A percentile compares a stretch with the other conserved stretches of the same genome.
phyloP scores from a whole-genome alignment of 1,140 invertebrate genomes.

The Drosophila lacteicornis region DNA sequence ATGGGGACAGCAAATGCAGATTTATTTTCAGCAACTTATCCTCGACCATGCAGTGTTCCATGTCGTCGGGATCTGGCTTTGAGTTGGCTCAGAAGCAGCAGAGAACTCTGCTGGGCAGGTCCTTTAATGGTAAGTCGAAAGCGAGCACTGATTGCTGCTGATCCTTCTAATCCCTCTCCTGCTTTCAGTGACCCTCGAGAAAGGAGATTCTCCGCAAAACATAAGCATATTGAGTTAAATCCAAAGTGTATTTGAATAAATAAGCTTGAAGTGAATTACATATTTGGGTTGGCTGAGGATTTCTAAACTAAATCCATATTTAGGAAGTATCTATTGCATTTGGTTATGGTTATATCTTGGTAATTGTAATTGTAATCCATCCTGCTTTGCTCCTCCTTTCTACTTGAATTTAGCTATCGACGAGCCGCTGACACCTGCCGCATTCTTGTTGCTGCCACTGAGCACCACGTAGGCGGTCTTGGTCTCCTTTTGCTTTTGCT shows the following conservation, averaged over 20 bases:
- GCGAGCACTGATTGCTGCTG: neutral
- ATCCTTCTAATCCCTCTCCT: neutral
- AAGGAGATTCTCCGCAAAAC: slow-evolving; percentile 31
- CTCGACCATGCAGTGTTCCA: slow-evolving; percentile 28
- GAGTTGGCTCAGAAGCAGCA: slow-evolving; percentile 55
- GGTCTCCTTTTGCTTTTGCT: slow-evolving; percentile 98
- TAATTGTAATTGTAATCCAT: slow-evolving; percentile 12
- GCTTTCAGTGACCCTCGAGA: slow-evolving; percentile 28
- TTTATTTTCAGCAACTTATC: slow-evolving; percentile 16
- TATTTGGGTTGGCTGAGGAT: slow-evolving; percentile 25
- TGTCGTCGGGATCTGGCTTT: slow-evolving; percentile 8
- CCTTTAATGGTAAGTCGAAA: slow-evolving; percentile 44
- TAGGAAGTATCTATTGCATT: slow-evolving; percentile 81
- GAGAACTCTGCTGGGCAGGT: slow-evolving; percentile 16
- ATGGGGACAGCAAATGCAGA: slow-evolving; percentile 33
- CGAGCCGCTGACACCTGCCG: slow-evolving; percentile 56
- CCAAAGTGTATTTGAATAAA: slow-evolving; percentile 57
- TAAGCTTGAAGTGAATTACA: slow-evolving; percentile 78
- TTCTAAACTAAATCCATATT: slow-evolving; percentile 61
- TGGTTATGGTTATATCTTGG: slow-evolving; percentile 63
- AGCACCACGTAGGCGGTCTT: slow-evolving; percentile 97
- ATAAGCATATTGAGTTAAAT: slow-evolving; percentile 45
- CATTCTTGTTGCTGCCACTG: slow-evolving; percentile 91
- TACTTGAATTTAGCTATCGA: slow-evolving; percentile 84
- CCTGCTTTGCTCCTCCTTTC: neutral